Base-by-base conservation (phyloP, 2,888 invertebrate species). In the Lissocephala sabroskyi region DNA sequence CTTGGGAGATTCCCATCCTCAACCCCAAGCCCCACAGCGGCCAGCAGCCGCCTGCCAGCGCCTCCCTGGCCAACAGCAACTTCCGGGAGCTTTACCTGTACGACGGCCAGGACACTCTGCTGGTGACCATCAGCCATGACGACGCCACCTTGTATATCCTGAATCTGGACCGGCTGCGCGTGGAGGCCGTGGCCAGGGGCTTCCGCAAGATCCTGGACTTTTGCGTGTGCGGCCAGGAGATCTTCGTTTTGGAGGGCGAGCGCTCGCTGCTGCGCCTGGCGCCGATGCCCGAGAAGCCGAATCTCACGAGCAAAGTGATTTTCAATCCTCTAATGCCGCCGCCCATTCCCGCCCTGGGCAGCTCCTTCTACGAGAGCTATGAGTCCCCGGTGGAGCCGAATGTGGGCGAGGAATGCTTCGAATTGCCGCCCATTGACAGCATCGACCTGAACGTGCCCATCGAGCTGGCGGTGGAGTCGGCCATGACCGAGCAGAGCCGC, bases 211-310 rank as follows among this genome's bases (percentile, higher is more conserved):
- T 82, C 52, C 28, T 79, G 3, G 78, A 80, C 52, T 80, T 79
- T 62, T 79, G 80, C 41, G 78, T 84, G 0, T 79, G 70, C 39
- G 79, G 71, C 62, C 81, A 81, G 36, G 93, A 93, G 86, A 91
- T 96, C 64, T 95, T 95, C 85, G 86, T 96, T 41, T 85, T 96
- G 67, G 93, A 94, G 81, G 93, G 93, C 0, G 87, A 90, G 39
- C 88, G 94, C 57, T 92, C 92, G 71, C 84, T 96, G 54, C 84
- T 95, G 44, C 87, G 96, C n/a, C 87, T 96, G 40, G 90, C 92
- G 29, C 89, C 88, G 62, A 85, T 87, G 73, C 94, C 95, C 7
- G 94, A 94, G 80, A 80, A 78, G 39, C 82, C 83, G 3, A 87
- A 86, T 59, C 86, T 86, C 75, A 81, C 85, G 56, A 75, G 81